Percentiles rank a stretch among this genome's conserved stretches.
Evolutionary conservation across 2,797 vertebrate genomes (phyloP).

Genomic region (Acanthurus lineatus): DNA sequence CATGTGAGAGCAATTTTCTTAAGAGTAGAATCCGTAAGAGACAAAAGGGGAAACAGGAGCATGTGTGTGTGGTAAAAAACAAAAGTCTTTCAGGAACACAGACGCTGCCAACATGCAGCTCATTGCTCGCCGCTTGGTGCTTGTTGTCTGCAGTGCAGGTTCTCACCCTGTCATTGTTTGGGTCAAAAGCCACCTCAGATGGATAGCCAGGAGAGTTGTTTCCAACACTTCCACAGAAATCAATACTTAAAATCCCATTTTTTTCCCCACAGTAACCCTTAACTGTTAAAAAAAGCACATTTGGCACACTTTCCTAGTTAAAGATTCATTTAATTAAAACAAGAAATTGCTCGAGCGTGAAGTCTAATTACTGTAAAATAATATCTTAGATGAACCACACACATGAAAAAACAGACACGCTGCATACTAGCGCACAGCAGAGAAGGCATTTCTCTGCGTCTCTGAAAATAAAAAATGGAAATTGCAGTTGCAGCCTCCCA

Average conservation of each 20-base stretch:
- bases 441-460: constrained; percentile 57
- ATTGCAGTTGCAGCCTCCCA: constrained; percentile 67
- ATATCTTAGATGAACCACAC: constrained; percentile 62
- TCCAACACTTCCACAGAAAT: constrained; percentile 67
- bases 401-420: constrained; percentile 29
- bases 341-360: constrained; percentile 57
- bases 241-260: constrained; percentile 63
- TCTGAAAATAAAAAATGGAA: constrained; percentile 72
- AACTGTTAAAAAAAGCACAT: constrained; percentile 52
- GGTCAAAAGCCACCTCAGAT: constrained; percentile 72
- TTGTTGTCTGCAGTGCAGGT: constrained; percentile 44
- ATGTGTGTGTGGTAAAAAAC: constrained; percentile 24
- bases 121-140: constrained; percentile 56
- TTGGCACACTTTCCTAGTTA: constrained; percentile 55
- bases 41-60: constrained; percentile 50
- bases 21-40: constrained; percentile 65
- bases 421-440: constrained; percentile 49
- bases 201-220: constrained; percentile 58
- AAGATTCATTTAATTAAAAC: constrained; percentile 73
- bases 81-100: constrained; percentile 42
- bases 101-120: constrained; percentile 49
- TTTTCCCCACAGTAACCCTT: constrained; percentile 38
- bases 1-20: constrained; percentile 70
- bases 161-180: constrained; percentile 62
- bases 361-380: constrained; percentile 77